phyloP scores from a whole-genome alignment of 2,113 vertebrate species.

The Leptosomus discolor region DNA sequence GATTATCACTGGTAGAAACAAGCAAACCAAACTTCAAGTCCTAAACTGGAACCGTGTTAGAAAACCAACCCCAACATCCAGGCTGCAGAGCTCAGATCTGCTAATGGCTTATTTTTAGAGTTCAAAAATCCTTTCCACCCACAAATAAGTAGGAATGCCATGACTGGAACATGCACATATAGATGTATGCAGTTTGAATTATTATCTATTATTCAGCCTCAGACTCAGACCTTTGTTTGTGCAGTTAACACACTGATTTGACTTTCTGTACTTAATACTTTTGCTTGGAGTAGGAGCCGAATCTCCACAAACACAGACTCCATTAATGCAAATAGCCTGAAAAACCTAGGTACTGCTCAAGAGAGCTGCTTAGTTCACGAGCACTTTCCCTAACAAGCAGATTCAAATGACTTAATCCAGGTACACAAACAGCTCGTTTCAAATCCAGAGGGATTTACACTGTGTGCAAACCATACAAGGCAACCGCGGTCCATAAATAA shows the following conservation, averaged over 20 bases:
- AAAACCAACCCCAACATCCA: neutral
- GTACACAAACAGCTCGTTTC: neutral
- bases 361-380: neutral
- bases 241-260: neutral
- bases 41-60: neutral
- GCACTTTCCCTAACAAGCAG: neutral
- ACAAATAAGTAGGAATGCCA: neutral
- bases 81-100: neutral
- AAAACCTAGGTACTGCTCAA: neutral
- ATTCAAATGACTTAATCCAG: neutral
- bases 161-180: fast-evolving
- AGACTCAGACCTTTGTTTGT: neutral
- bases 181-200: neutral
- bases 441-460: neutral
- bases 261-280: neutral
- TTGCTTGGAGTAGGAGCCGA: neutral
- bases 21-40: neutral
- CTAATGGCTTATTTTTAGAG: neutral
- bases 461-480: neutral
- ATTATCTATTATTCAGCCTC: neutral
- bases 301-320: neutral
- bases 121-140: neutral
- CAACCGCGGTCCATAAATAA: neutral
- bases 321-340: neutral
- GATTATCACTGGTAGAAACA: neutral